Percentiles rank a stretch among this genome's conserved stretches.
These are phyloP conservation scores for Galerucella calmariensis DNA, from an alignment of 2,888 invertebrate genomes.

Conservation along the genomic window DNA sequence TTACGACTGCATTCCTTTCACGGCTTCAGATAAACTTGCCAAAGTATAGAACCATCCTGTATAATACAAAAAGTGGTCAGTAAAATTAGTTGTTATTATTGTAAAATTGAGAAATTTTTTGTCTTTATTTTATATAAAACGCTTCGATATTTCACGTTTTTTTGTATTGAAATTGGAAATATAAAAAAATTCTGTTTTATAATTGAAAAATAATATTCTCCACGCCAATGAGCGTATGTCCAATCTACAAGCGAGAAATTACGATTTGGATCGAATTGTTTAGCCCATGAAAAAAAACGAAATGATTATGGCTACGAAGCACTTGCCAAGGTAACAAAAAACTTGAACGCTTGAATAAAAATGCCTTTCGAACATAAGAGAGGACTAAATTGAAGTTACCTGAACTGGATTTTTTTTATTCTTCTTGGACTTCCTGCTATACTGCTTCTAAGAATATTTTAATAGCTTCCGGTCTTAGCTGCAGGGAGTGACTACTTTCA, in stretches of 20 bases:
- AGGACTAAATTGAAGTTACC: constrained; percentile 23
- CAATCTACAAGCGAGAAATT: constrained; percentile 40
- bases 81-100: no score
- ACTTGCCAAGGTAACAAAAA: constrained; percentile 23
- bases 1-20: no score
- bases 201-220: neutral
- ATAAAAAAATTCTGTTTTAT: neutral
- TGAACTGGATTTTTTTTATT: constrained; percentile 26
- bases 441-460: constrained; percentile 29
- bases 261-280: constrained; percentile 39
- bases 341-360: constrained; percentile 19
- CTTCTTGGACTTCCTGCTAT: constrained; percentile 32
- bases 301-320: constrained; percentile 30
- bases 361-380: constrained; percentile 22
- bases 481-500: constrained; percentile 7
- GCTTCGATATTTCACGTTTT: no score
- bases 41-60: no score
- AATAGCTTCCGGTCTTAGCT: constrained; percentile 32
- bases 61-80: no score
- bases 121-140: neutral
- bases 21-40: no score
- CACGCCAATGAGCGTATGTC: constrained; percentile 28
- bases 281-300: constrained; percentile 29
- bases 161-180: neutral
- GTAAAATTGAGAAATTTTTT: neutral